Conservation (phyloP, 2,797 vertebrate genomes). For the Anguilla pacifica region DNA sequence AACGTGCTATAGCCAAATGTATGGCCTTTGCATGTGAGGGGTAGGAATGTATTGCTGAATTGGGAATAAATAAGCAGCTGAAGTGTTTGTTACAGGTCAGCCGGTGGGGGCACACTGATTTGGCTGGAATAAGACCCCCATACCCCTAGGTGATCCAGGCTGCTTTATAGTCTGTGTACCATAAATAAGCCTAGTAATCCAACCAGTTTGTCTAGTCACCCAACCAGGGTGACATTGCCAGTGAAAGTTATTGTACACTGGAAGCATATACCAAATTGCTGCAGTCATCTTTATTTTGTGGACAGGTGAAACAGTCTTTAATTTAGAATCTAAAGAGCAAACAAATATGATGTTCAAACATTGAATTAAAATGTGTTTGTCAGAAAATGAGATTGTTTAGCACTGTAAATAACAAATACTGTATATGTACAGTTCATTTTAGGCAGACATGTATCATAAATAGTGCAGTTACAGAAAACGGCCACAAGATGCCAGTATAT, state of each 20-base stretch:
- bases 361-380: neutral
- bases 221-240: neutral
- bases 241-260: neutral
- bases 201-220: neutral
- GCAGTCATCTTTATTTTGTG: neutral
- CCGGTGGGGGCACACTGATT: neutral
- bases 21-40: neutral
- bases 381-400: neutral
- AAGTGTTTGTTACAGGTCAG: neutral
- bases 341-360: conserved; percentile 4
- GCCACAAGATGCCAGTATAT: too few relatives aligned
- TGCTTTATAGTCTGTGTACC: neutral
- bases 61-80: neutral
- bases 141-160: neutral
- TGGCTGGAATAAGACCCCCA: neutral
- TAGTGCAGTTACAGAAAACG: too few relatives aligned
- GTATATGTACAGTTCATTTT: too few relatives aligned
- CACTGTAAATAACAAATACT: neutral
- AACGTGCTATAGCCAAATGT: neutral
- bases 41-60: neutral
- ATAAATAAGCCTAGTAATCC: neutral
- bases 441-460: too few relatives aligned
- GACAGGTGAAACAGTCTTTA: neutral
- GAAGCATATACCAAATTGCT: neutral
- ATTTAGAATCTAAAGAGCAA: neutral